phyloP scores from a whole-genome alignment of 2,113 vertebrate genomes.

The Nicator chloris region DNA sequence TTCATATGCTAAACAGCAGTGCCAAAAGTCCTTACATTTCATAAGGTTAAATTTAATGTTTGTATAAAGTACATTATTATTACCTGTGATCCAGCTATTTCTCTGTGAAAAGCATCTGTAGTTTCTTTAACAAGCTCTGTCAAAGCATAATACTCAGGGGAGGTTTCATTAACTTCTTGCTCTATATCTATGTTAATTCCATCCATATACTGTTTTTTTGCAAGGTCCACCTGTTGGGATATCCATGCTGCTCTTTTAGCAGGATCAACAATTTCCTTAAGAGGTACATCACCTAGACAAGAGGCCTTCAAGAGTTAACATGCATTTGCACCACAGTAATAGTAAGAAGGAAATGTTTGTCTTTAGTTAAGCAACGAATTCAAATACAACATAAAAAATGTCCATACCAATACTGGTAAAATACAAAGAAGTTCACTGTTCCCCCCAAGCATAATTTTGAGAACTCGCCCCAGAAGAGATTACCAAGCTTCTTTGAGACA shows the following conservation, averaged over 20 bases:
- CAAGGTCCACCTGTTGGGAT: slow-evolving; percentile 78
- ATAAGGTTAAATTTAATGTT: neutral
- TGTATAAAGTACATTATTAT: neutral
- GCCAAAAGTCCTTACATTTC: neutral
- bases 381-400: neutral
- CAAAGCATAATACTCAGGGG: slow-evolving; percentile 84
- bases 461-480: neutral
- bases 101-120: slow-evolving; percentile 85
- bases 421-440: neutral
- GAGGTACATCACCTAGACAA: slow-evolving; percentile 81
- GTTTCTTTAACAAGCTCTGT: slow-evolving; percentile 89
- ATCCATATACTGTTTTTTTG: slow-evolving; percentile 91
- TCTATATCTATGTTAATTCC: slow-evolving; percentile 97
- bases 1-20: neutral
- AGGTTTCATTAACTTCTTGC: slow-evolving; percentile 76
- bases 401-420: neutral
- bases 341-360: neutral
- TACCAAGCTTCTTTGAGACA: neutral
- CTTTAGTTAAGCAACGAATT: neutral
- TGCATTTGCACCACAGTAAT: neutral
- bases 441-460: neutral
- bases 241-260: slow-evolving; percentile 87
- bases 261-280: slow-evolving; percentile 79
- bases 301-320: neutral
- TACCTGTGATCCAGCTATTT: slow-evolving; percentile 95